Percentiles rank a stretch among this genome's conserved stretches.
phyloP scores from a whole-genome alignment of 2,797 vertebrate species.

The Percopsis omiscomaycus region DNA sequence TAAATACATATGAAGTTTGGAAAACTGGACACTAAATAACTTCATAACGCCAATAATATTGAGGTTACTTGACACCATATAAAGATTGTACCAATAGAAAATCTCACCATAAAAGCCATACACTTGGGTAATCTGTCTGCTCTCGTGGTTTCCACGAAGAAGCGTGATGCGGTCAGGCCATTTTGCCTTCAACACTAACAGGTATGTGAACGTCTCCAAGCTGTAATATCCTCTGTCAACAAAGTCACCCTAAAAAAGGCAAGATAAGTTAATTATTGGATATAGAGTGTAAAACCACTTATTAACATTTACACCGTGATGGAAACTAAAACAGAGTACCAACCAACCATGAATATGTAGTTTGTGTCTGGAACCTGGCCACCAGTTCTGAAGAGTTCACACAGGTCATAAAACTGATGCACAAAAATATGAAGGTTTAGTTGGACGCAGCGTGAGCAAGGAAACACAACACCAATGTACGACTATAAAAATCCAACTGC shows the following conservation, averaged over 20 bases:
- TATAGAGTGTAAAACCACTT: not conserved
- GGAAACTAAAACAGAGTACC: slow-evolving; percentile 7
- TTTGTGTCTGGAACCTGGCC: slow-evolving; percentile 97
- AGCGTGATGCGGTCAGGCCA: slow-evolving; percentile 98
- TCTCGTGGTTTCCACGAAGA: slow-evolving; percentile 94
- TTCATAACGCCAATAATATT: too few relatives aligned
- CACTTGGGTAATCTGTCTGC: slow-evolving; percentile 96
- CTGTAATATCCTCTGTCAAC: slow-evolving; percentile 97
- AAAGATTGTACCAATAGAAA: not conserved
- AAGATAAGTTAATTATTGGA: not conserved
- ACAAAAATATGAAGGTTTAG: slow-evolving; percentile 15
- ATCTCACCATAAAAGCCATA: slow-evolving; percentile 96
- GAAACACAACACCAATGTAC: too few relatives aligned
- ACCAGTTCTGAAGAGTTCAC: slow-evolving; percentile 95
- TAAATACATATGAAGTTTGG: too few relatives aligned
- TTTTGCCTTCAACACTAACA: slow-evolving; percentile 95
- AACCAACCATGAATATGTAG: slow-evolving; percentile 96
- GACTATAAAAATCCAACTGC: too few relatives aligned
- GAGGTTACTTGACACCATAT: too few relatives aligned
- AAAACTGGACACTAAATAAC: too few relatives aligned
- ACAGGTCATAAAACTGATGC: slow-evolving; percentile 92
- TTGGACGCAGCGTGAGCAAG: too few relatives aligned
- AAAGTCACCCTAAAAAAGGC: slow-evolving; percentile 87
- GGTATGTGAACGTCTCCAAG: slow-evolving; percentile 95
- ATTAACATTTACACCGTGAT: not conserved